phyloP scores from a whole-genome alignment of 2,888 invertebrate genomes.

The Cremastinae sp. region DNA sequence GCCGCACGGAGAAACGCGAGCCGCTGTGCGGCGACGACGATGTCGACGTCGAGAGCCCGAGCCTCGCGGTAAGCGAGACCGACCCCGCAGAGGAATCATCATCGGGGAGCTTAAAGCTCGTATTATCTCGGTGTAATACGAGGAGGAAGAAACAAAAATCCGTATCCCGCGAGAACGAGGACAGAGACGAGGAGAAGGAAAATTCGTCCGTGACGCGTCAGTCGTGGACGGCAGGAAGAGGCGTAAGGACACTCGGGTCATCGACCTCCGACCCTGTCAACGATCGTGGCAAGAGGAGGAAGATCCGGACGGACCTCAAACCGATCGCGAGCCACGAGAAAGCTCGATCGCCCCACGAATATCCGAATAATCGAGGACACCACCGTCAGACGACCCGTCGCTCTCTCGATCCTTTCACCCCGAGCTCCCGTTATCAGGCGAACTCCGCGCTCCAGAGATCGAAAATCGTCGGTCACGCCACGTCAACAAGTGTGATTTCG shows the following conservation, averaged over 20 bases:
- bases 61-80: neutral
- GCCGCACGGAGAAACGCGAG: conserved; percentile 46
- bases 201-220: too few relatives aligned
- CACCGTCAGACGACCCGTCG: too few relatives aligned
- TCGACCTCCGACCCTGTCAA: conserved; percentile 2
- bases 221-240: conserved; percentile 50
- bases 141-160: conserved; percentile 6
- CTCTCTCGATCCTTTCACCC: too few relatives aligned
- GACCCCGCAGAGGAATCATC: neutral
- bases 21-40: conserved; percentile 29
- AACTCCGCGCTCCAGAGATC: too few relatives aligned
- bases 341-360: neutral
- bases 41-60: neutral
- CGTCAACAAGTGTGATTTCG: neutral
- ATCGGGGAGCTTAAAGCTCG: neutral
- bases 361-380: too few relatives aligned
- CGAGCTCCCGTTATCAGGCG: too few relatives aligned
- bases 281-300: conserved; percentile 3
- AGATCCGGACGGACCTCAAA: neutral
- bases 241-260: conserved; percentile 17
- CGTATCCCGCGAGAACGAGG: conserved; percentile 24
- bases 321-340: conserved; percentile 3
- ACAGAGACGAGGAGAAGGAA: conserved; percentile 47
- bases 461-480: too few relatives aligned
- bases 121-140: conserved; percentile 13